These are phyloP conservation scores for Allobates femoralis DNA, from an alignment of 2,797 vertebrate genomes.

Conservation along the genomic window DNA sequence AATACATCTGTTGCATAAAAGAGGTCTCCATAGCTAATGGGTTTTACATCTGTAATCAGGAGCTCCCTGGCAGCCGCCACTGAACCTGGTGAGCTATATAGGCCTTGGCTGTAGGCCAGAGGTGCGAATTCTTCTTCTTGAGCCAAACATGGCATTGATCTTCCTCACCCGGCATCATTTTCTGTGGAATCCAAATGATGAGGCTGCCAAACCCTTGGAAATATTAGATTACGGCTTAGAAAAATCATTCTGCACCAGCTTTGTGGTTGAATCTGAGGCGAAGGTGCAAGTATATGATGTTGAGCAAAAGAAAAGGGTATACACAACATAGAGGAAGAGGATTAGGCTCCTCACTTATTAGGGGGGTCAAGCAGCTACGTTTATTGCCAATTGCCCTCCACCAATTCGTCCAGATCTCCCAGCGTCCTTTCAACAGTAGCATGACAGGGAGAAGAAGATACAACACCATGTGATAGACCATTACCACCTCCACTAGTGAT, in stretches of 20 bases:
- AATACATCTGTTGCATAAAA: slow-evolving; percentile 66
- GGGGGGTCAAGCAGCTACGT: background rate
- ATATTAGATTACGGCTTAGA: slow-evolving; percentile 35
- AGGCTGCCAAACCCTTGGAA: slow-evolving; percentile 46
- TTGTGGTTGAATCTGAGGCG: background rate
- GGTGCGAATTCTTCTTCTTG: slow-evolving; percentile 17
- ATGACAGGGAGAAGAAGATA: no score
- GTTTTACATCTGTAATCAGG: slow-evolving; percentile 74
- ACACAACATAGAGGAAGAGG: background rate
- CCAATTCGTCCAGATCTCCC: background rate
- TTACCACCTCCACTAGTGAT: background rate
- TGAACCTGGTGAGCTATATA: slow-evolving; percentile 71
- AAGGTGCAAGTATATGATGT: slow-evolving; percentile 11
- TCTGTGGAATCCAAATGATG: slow-evolving; percentile 44
- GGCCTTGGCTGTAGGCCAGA: slow-evolving; percentile 72
- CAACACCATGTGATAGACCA: background rate
- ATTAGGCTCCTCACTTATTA: background rate
- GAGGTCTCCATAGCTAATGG: slow-evolving; percentile 68
- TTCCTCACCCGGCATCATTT: slow-evolving; percentile 48
- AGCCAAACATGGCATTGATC: slow-evolving; percentile 42
- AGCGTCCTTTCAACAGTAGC: background rate
- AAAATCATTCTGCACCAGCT: slow-evolving; percentile 30
- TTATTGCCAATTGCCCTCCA: background rate
- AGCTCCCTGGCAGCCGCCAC: slow-evolving; percentile 65
- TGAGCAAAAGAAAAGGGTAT: background rate